Evolutionary conservation across 2,113 vertebrate genomes (phyloP).

Genomic region (Arenaria interpres): DNA sequence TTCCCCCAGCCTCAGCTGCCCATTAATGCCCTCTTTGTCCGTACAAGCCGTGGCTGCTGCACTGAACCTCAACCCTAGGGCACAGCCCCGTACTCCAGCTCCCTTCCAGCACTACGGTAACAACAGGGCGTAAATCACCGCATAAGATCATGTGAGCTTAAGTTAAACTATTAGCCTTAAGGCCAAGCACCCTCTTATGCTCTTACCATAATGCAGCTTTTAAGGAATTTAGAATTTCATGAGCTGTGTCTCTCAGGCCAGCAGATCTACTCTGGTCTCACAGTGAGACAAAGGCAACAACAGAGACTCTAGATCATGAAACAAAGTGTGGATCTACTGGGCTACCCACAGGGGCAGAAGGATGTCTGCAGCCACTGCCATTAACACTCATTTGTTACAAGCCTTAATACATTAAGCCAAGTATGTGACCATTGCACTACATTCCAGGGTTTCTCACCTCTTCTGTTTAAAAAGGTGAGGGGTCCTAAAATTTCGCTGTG

Average conservation of each 20-base stretch:
- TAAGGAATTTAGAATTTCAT: not conserved
- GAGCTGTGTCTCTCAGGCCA: not conserved
- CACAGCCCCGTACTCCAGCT: fast-evolving
- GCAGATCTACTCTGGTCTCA: not conserved
- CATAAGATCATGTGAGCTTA: not conserved
- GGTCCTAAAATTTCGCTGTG: not conserved
- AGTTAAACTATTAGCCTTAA: not conserved
- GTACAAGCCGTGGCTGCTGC: fast-evolving
- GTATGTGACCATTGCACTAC: not conserved
- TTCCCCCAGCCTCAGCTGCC: fast-evolving
- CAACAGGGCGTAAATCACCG: not conserved
- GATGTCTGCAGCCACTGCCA: not conserved
- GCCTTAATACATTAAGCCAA: not conserved
- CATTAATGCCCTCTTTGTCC: not conserved
- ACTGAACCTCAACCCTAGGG: fast-evolving
- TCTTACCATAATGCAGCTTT: not conserved
- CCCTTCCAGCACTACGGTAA: not conserved
- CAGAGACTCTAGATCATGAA: not conserved
- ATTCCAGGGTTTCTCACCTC: not conserved
- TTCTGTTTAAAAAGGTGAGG: not conserved
- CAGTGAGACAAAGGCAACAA: not conserved
- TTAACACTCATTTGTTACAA: not conserved
- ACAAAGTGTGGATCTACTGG: fast-evolving
- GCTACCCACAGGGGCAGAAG: not conserved
- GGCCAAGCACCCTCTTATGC: not conserved